These are phyloP conservation scores for Drosophila prolongata DNA, from an alignment of 2,888 invertebrate species.

Conservation along the genomic window DNA sequence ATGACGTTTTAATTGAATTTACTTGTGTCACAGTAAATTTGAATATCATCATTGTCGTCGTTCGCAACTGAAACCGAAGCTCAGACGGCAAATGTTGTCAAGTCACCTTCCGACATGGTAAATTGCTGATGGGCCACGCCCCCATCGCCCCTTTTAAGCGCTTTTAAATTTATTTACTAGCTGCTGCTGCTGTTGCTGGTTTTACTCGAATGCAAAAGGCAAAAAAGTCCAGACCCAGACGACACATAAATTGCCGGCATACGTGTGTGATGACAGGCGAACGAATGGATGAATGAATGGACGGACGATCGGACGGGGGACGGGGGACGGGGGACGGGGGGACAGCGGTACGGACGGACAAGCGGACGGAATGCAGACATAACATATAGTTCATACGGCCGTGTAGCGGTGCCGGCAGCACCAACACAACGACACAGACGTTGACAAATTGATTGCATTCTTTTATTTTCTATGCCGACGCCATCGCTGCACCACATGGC, in stretches of 20 bases:
- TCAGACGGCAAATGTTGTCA: conserved; percentile 50
- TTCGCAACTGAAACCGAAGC: conserved; percentile 23
- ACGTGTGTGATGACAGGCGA: conserved; percentile 73
- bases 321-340: background rate
- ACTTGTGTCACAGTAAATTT: conserved; percentile 70
- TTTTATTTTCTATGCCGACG: conserved; percentile 64
- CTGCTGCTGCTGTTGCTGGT: conserved; percentile 15
- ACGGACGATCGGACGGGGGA: background rate
- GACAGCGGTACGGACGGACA: background rate
- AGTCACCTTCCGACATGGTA: conserved; percentile 59
- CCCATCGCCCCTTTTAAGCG: conserved; percentile 51
- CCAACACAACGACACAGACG: conserved; percentile 50
- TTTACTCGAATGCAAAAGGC: conserved; percentile 21
- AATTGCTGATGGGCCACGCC: conserved; percentile 53
- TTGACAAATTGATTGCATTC: conserved; percentile 80
- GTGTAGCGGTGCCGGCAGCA: conserved; percentile 28
- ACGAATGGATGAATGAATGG: conserved; percentile 36
- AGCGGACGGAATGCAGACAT: conserved; percentile 22
- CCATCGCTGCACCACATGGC: conserved; percentile 58
- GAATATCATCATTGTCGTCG: conserved; percentile 65
- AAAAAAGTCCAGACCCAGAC: conserved; percentile 48
- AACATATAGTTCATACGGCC: conserved; percentile 14
- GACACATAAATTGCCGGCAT: conserved; percentile 73
- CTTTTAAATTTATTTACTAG: conserved; percentile 74
- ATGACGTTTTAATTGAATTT: conserved; percentile 75